phyloP scores from a whole-genome alignment of 1,140 invertebrate genomes.

The Telenomus remus region DNA sequence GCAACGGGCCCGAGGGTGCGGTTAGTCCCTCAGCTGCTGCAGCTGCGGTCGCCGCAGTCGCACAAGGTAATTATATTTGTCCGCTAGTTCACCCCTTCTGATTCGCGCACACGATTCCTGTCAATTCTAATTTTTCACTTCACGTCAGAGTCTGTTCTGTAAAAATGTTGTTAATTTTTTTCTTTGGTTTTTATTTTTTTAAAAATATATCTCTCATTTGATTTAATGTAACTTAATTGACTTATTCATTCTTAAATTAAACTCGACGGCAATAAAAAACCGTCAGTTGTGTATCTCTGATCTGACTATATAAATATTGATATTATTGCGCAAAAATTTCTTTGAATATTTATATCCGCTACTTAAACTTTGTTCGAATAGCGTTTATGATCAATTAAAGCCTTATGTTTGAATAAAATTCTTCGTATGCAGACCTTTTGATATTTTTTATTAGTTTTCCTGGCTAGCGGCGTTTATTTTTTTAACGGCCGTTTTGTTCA shows the following conservation, averaged over 20 bases:
- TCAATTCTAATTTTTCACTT: conserved; percentile 35
- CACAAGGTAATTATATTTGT: conserved; percentile 75
- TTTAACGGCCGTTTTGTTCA: conserved; percentile 36
- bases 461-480: conserved; percentile 39
- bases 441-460: conserved; percentile 32
- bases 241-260: background rate
- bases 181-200: no score
- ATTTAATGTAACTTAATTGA: no score
- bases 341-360: conserved; percentile 39
- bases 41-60: conserved; percentile 83
- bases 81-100: conserved; percentile 34
- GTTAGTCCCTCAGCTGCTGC: conserved; percentile 80
- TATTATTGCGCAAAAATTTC: conserved; percentile 38
- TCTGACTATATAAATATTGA: conserved; percentile 33
- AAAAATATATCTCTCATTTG: no score
- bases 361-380: conserved; percentile 49
- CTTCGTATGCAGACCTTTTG: conserved; percentile 40
- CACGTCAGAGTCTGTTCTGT: background rate
- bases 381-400: conserved; percentile 53
- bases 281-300: background rate
- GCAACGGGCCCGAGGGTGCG: conserved; percentile 79
- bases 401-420: conserved; percentile 46
- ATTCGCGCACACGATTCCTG: conserved; percentile 32
- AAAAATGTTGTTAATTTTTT: background rate
- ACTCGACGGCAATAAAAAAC: background rate